Base-by-base conservation (phyloP, 2,797 vertebrate genomes). In the Heliangelus exortis region DNA sequence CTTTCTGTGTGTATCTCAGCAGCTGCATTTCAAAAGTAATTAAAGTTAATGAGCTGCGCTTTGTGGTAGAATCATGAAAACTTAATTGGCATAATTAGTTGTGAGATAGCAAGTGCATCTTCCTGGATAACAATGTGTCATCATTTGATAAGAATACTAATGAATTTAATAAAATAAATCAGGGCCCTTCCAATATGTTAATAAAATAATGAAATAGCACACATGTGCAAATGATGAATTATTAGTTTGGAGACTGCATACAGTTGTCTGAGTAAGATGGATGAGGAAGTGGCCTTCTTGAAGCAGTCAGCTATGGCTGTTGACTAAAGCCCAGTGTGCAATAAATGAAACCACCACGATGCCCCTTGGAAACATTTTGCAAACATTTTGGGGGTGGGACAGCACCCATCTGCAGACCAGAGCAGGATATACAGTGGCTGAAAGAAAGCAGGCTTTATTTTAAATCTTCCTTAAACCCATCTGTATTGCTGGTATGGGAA, bases 1-100 rank as follows among this genome's bases (percentile, higher is more conserved):
- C 87, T 94, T 95, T 97, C 84, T 72, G 3, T 92, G 84, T 96
- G 87, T 72, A 82, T 87, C 68, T 93, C 75, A 95, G 91, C 92
- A 96, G 95, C 88, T 93, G 90, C 88, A 95, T 96, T 96, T 97
- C 84, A 93, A 94, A 97, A 95, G 95, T 93, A 97, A 97, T 97
- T 96, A 96, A 96, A 96, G 95, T 97, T 97, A 98, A 97, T 93
- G 93, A 97, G 75, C 93, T 96, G 78, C 90, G 91, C 65, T 96
- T 97, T 96, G 96, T 96, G 94, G 94, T 96, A 94, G 94, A 95
- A 95, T 89, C 86, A 53, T 33, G 91, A 96, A 97, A 97, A 95
- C 89, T 90, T 95, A 97, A 97, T 95, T 97, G 93, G 86, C 72
- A 39, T 95, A 96, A 97, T 97, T 97, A 97, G 88, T 90, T 92